These are phyloP conservation scores for Helicolenus hilgendorfi DNA, from an alignment of 2,797 vertebrate genomes.

Conservation along the genomic window DNA sequence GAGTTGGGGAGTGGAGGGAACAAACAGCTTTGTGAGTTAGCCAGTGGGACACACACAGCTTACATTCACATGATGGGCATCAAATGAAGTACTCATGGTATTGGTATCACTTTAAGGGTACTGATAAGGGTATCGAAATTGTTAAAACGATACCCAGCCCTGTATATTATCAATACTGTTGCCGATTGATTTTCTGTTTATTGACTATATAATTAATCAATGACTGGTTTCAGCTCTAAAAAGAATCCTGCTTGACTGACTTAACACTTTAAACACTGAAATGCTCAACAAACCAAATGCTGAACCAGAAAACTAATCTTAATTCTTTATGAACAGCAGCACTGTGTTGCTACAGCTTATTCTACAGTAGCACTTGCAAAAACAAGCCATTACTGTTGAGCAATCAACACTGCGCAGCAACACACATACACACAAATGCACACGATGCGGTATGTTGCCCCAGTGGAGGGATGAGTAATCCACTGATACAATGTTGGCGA, in stretches of 20 bases:
- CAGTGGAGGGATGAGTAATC: conserved; percentile 80
- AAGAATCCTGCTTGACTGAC: not conserved
- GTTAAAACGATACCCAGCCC: too few relatives aligned
- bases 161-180: too few relatives aligned
- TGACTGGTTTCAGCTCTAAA: not conserved
- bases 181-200: too few relatives aligned
- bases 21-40: too few relatives aligned
- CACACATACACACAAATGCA: conserved; percentile 2
- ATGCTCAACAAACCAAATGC: conserved; percentile 17
- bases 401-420: conserved; percentile 29
- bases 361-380: conserved; percentile 50
- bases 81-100: too few relatives aligned
- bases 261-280: conserved; percentile 12
- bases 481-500: conserved; percentile 72
- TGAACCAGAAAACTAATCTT: conserved; percentile 11
- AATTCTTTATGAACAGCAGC: conserved; percentile 9
- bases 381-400: conserved; percentile 67
- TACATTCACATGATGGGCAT: too few relatives aligned
- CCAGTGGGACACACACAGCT: too few relatives aligned
- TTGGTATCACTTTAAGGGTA: too few relatives aligned
- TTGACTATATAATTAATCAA: not conserved
- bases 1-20: too few relatives aligned
- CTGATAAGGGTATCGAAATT: too few relatives aligned
- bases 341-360: conserved; percentile 9
- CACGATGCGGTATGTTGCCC: conserved; percentile 53